A percentile compares a stretch with the other conserved stretches of the same genome.
Conservation (phyloP, 2,888 invertebrate species). For the Eupithecia inturbata region DNA sequence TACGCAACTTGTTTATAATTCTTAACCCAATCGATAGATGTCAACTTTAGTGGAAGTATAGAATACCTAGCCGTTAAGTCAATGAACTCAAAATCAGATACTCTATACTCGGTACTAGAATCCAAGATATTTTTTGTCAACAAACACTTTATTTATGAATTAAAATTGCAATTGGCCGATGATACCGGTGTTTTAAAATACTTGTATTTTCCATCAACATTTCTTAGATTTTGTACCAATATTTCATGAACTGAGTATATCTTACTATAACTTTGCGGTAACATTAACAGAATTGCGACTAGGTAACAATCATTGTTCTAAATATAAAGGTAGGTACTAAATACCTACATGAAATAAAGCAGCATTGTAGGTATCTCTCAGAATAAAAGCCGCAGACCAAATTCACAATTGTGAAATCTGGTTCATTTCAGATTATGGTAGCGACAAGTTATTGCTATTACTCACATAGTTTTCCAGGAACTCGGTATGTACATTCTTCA, state of each 20-base stretch:
- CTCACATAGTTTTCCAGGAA: slow-evolving; percentile 87
- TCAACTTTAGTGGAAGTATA: neutral
- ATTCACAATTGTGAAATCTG: slow-evolving; percentile 4
- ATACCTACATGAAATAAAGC: neutral
- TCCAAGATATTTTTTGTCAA: neutral
- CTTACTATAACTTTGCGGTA: neutral
- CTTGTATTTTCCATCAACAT: neutral
- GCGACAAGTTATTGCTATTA: neutral
- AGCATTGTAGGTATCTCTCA: neutral
- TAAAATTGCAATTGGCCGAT: neutral
- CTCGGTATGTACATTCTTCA: slow-evolving; percentile 84
- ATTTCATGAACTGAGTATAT: neutral
- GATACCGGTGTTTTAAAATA: neutral
- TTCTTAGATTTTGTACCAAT: neutral
- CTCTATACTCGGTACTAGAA: neutral
- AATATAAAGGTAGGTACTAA: slow-evolving; percentile 3
- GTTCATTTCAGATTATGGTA: neutral
- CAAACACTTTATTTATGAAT: neutral
- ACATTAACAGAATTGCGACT: neutral
- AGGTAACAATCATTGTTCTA: neutral
- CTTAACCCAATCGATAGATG: neutral
- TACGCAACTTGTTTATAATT: slow-evolving; percentile 4
- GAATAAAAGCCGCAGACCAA: neutral
- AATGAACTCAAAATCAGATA: slow-evolving; percentile 1
- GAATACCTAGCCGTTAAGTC: neutral